Base-by-base conservation (phyloP, 2,888 invertebrate genomes). In the Scaptomyza caliginosa region DNA sequence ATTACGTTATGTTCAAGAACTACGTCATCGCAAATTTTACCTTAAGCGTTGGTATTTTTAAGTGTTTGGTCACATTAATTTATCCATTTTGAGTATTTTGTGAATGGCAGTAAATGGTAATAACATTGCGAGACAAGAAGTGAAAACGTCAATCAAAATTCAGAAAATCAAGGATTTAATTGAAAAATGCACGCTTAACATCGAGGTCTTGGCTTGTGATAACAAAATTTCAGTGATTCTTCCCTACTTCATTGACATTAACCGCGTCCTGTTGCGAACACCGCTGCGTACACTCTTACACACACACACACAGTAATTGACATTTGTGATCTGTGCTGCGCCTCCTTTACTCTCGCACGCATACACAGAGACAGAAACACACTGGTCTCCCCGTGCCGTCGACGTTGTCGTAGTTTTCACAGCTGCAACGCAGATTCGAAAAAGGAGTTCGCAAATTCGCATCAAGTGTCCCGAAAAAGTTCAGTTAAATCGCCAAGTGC, bases 351-450 rank as follows among this genome's bases (percentile, higher is more conserved):
- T 70, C 38, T 49, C 39, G 23, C 39, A 75, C 72, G 67, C 58
- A 57, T 43, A 59, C 45, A 40, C 49, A 51, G 51, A 43, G 52
- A 24, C 52, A 45, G 28, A 38, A 39, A 52, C 36, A 19, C 38
- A 42, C 40, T 45, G 60, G 72, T 71, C 72, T 64, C 51, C 57
- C 68, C 66, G 52, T 64, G 63, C 38, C 52, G 62, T 54, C 74
- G 63, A 43, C 28, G 46, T 42, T 55, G 63, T 64, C 73, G 62
- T 51, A 66, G 60, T 77, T 76, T 74, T 71, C 77, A 68, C 81
- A 81, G 87, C 87, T 81, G 81, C 81, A 81, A 86, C 81, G 81
- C 85, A 81, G 80, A 81, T 77, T 74, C 59, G 57, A 60, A 67
- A 80, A 74, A 81, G 81, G 81, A 86, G 77, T 63, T 70, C 19